Evolutionary conservation across 2,797 vertebrate genomes (phyloP).

Genomic region (Hyperoplus immaculatus): DNA sequence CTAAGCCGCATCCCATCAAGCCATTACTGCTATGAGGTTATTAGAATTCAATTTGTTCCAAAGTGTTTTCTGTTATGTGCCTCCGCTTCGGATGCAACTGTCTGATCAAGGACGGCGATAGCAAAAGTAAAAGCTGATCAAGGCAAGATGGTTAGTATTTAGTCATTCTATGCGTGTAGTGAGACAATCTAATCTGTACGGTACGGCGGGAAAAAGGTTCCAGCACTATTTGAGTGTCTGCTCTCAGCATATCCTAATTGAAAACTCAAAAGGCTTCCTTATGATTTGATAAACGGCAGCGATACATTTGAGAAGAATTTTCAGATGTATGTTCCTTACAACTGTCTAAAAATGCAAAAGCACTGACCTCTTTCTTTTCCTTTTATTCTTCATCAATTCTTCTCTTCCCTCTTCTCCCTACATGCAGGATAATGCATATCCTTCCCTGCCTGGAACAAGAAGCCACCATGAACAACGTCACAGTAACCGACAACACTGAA

Average conservation of each 20-base stretch:
- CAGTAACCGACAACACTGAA: constrained; percentile 93
- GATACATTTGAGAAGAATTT: constrained; percentile 29
- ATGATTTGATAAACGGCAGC: constrained; percentile 38
- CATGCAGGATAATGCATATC: constrained; percentile 86
- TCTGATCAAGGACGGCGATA: constrained; percentile 30
- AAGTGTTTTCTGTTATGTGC: constrained; percentile 29
- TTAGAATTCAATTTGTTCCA: constrained; percentile 35
- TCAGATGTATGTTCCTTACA: constrained; percentile 24
- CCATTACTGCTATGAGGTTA: constrained; percentile 1
- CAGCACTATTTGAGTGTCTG: constrained; percentile 14
- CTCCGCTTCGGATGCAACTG: constrained; percentile 9
- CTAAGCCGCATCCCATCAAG: constrained; percentile 15
- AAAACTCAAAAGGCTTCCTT: constrained; percentile 23
- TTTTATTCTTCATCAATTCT: constrained; percentile 25
- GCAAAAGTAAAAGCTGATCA: constrained; percentile 26
- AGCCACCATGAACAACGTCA: constrained; percentile 97
- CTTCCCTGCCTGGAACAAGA: constrained; percentile 89
- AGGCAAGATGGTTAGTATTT: constrained; percentile 26
- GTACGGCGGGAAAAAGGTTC: constrained; percentile 15
- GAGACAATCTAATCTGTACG: constrained; percentile 37
- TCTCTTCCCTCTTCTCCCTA: constrained; percentile 56
- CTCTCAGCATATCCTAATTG: constrained; percentile 34
- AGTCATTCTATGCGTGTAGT: constrained; percentile 23
- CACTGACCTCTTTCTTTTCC: neutral
- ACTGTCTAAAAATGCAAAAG: constrained; percentile 25